Evolutionary conservation across 2,113 vertebrate species (phyloP).

Genomic region (Illadopsis cleaveri): DNA sequence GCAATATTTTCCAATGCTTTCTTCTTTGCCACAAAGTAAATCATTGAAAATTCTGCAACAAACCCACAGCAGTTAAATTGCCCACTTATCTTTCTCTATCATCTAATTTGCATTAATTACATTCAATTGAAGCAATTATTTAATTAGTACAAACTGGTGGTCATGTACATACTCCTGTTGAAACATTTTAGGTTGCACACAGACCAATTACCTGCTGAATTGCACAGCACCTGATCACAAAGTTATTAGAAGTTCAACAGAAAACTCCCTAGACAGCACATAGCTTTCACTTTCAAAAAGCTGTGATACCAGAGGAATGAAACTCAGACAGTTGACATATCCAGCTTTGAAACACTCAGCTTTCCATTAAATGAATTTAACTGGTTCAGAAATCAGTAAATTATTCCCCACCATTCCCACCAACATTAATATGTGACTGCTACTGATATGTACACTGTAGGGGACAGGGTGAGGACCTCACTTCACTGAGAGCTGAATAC

Average conservation of each 20-base stretch:
- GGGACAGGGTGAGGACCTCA: neutral
- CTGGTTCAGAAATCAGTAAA: neutral
- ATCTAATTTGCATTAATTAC: slow-evolving; percentile 9
- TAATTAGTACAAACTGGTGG: slow-evolving; percentile 4
- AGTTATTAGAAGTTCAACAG: neutral
- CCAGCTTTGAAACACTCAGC: neutral
- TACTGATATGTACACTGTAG: neutral
- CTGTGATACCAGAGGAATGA: neutral
- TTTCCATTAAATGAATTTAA: neutral
- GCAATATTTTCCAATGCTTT: neutral
- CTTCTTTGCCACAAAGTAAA: neutral
- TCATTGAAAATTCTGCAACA: neutral
- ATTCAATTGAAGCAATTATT: slow-evolving; percentile 18
- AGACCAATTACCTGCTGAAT: slow-evolving; percentile 2
- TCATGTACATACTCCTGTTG: neutral
- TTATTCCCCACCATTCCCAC: neutral
- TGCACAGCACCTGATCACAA: neutral
- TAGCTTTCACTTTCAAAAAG: neutral
- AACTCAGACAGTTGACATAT: neutral
- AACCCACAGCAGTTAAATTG: neutral
- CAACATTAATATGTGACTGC: neutral
- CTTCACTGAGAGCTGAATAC: neutral
- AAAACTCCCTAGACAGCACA: neutral
- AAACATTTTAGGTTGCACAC: neutral
- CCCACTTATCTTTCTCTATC: neutral